Evolutionary conservation across 2,113 vertebrate genomes (phyloP), one percentile per base, ranked within the genome.

Genomic region (Lophius piscatorius): DNA sequence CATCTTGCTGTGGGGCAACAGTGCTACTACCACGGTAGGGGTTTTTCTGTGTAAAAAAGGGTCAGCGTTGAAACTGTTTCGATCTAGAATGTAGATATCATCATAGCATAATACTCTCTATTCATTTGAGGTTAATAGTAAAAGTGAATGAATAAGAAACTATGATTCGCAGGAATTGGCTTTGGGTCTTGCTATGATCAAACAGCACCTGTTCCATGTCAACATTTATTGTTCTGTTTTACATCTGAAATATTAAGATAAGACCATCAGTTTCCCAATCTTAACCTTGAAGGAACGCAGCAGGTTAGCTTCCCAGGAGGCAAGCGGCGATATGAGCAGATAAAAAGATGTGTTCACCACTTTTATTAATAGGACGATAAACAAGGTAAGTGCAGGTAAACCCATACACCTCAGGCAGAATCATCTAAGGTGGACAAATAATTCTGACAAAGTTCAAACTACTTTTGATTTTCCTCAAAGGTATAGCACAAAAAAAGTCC

Each of bases 301-400:
- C 40, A 40, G n/a, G 41, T 14, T 33, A 24, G 63, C 51, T 1
- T 58, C 58, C 47, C 51, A 54, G 50, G 60, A 34, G 49, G 35
- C 59, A 60, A 33, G 38, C 44, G 55, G 46, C 29, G 9, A 58
- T 56, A 33, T n/a, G 48, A 67, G 44, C 58, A 31, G 61, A 74
- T 67, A 63, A 48, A 64, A 45, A 35, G 34, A 40, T 40, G 33
- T 49, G 35, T 21, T 42, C 10, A 34, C 16, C 4, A 9, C 47
- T 10, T 72, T 58, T 62, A 51, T 58, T 82, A 33, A 59, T 47
- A 35, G 38, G n/a, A 42, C 49, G 55, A 58, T 72, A 50, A 74
- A 63, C 45, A 57, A 57, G 42, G 63, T 59, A 58, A 1, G 45
- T 61, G 28, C 34, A 55, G 5, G 20, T 9, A 42, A 13, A 47